Evolutionary conservation across 2,113 vertebrate species (phyloP), one percentile per base, ranked within the genome.

Genomic region (Scytalopus superciliaris): DNA sequence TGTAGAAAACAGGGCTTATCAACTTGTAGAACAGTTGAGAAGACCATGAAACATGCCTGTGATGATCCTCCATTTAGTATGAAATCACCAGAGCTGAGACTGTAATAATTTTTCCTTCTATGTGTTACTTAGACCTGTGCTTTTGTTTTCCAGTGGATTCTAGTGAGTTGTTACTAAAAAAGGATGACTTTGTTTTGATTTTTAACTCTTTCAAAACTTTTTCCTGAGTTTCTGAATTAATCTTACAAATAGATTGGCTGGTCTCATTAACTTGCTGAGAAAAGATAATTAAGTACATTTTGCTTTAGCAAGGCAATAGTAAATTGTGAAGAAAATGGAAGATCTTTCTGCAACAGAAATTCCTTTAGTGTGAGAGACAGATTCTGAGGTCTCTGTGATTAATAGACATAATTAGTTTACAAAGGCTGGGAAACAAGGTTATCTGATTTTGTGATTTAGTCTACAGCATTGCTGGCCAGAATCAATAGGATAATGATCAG

Each of bases 321-420:
- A 63, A 93, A 49, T n/a, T 60, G 50, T 84, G 92, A 94, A 84
- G 80, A 60, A 89, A 94, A 76, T 69, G 27, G 59, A 39, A 30
- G 49, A 52, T 11, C 4, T 78, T 96, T 66, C 78, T 95, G 53
- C 23, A 90, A n/a, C 72, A 88, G 79, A 63, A 92, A 86, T 30
- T 77, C 53, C 96, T 97, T 89, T 72, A 72, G 35, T 77, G 53
- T 91, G 87, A 97, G 87, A 92, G 86, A 96, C 67, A 93, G 68
- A 50, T 95, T 89, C 76, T 89, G 63, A 86, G 40, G 35, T 74
- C 81, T 92, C 16, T 72, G 84, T 98, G 97, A 98, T 98, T 98
- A 98, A 98, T 98, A 97, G 96, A 87, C 73, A 83, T 97, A 97
- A 98, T 98, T 98, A 98, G 93, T 97, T 97, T 97, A 97, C 94